These are phyloP conservation scores for Agrypnia vestita DNA, from an alignment of 1,140 invertebrate genomes.

Conservation along the genomic window DNA sequence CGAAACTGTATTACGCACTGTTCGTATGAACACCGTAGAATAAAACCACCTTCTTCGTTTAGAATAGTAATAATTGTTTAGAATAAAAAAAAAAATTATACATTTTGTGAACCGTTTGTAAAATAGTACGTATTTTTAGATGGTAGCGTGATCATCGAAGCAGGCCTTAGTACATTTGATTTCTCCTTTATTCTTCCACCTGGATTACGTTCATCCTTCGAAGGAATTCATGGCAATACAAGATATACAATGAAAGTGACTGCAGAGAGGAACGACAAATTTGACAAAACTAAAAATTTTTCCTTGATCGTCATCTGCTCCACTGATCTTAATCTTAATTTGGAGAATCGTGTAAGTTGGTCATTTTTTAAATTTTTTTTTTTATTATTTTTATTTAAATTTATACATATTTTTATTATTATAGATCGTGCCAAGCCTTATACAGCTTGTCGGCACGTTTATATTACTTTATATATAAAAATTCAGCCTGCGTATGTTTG, in stretches of 20 bases:
- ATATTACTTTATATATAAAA: no score
- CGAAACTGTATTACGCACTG: no score
- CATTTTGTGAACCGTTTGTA: no score
- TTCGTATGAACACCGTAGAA: no score
- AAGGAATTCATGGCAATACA: not conserved
- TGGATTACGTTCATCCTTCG: constrained; percentile 6
- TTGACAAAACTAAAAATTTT: not conserved
- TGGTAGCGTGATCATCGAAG: not conserved
- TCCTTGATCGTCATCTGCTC: not conserved
- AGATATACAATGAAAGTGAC: constrained; percentile 18
- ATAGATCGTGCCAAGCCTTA: no score
- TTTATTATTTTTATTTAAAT: not conserved
- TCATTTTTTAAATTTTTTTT: not conserved
- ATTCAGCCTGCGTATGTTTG: no score
- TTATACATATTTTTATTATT: no score
- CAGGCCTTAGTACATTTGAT: not conserved
- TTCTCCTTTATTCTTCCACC: not conserved
- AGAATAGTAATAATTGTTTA: no score
- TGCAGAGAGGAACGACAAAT: not conserved
- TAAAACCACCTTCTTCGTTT: no score
- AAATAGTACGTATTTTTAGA: not conserved
- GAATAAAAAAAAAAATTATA: no score
- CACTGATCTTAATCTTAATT: constrained; percentile 5
- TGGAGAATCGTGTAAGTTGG: not conserved
- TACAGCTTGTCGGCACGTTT: no score